Conservation (phyloP, 2,797 vertebrate species). For the Hypotaenidia philippensis region DNA sequence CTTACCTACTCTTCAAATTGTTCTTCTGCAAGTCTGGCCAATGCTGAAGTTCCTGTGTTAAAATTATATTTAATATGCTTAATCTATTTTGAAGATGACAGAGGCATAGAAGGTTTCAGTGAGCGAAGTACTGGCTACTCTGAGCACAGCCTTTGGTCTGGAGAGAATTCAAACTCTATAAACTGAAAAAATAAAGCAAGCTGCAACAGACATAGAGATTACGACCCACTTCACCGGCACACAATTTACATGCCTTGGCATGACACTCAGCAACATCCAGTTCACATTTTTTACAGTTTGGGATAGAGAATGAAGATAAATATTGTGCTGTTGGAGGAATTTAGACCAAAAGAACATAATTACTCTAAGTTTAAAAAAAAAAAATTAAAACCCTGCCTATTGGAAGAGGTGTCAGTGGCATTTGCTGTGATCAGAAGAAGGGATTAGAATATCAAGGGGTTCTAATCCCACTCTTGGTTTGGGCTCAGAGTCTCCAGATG, state of each 20-base stretch:
- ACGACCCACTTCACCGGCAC: neutral
- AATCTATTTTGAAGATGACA: neutral
- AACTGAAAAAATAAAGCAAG: neutral
- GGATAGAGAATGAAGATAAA: neutral
- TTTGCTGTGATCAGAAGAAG: neutral
- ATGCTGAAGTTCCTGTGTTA: neutral
- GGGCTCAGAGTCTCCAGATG: neutral
- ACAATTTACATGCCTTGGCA: neutral
- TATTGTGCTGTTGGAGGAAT: neutral
- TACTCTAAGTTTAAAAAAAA: neutral
- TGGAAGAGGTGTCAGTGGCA: neutral
- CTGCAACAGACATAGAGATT: neutral
- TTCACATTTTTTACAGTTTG: neutral
- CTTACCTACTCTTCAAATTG: neutral
- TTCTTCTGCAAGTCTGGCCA: neutral
- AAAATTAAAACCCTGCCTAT: neutral
- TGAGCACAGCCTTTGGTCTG: neutral
- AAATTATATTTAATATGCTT: neutral
- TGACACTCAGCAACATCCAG: neutral
- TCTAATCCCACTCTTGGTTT: neutral
- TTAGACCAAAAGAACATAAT: neutral
- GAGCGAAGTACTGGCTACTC: neutral
- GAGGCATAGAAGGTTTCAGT: neutral
- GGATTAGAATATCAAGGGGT: neutral
- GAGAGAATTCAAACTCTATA: neutral